Evolutionary conservation across 2,797 vertebrate species (phyloP).

Genomic region (Gadopsis marmoratus): DNA sequence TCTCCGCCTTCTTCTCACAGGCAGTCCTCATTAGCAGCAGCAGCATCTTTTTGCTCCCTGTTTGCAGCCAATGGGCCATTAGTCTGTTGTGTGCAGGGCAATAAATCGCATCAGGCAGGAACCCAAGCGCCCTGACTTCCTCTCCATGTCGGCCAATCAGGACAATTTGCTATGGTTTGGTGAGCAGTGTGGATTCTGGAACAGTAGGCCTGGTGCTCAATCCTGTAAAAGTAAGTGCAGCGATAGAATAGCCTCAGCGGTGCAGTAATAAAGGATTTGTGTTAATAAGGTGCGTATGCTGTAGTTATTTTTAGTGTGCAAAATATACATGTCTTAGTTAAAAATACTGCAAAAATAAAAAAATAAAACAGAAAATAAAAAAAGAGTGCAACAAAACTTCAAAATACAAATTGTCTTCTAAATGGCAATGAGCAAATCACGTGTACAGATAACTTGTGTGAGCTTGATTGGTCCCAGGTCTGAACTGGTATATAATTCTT

Average conservation of each 20-base stretch:
- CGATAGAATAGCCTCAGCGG: neutral
- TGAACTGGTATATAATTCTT: neutral
- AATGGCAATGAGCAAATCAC: neutral
- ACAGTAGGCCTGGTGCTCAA: conserved; percentile 44
- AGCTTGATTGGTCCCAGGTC: neutral
- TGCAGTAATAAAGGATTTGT: conserved; percentile 26
- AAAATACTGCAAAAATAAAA: neutral
- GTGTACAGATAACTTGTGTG: neutral
- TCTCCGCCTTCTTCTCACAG: conserved; percentile 52
- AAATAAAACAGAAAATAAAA: neutral
- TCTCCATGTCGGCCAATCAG: conserved; percentile 75
- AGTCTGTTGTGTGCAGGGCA: conserved; percentile 72
- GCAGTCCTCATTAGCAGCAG: conserved; percentile 75
- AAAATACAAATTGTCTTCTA: neutral
- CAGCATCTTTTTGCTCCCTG: conserved; percentile 68
- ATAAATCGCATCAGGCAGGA: conserved; percentile 80
- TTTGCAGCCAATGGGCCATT: conserved; percentile 79
- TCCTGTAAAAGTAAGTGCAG: conserved; percentile 40
- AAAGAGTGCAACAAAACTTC: neutral
- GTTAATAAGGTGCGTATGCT: neutral
- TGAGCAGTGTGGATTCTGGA: conserved; percentile 62
- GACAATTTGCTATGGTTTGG: conserved; percentile 74
- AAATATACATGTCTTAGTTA: neutral
- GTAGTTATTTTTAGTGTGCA: neutral
- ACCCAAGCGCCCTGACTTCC: conserved; percentile 65